phyloP scores from a whole-genome alignment of 2,888 invertebrate species.

The Salticus scenicus region DNA sequence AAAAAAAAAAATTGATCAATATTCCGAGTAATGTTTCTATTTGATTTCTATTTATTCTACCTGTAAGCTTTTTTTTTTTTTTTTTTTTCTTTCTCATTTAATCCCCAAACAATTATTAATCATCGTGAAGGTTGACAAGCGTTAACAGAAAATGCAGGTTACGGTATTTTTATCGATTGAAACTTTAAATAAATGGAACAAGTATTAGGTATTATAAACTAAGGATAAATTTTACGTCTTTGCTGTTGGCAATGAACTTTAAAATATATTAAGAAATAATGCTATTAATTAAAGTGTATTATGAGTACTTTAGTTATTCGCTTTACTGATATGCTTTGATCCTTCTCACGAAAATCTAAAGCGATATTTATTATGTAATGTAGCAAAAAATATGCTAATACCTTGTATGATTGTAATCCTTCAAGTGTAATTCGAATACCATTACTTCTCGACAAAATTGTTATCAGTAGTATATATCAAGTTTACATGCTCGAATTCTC shows the following conservation, averaged over 20 bases:
- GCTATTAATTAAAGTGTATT: background rate
- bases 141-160: too few species aligned
- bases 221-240: background rate
- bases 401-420: background rate
- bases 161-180: too few species aligned
- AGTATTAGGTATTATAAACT: too few species aligned
- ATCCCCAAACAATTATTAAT: too few species aligned
- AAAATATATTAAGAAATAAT: background rate
- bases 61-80: too few species aligned
- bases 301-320: background rate
- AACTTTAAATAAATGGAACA: too few species aligned
- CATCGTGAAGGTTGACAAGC: too few species aligned
- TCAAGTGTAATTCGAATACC: background rate
- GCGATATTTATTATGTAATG: background rate
- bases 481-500: background rate
- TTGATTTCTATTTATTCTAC: too few species aligned
- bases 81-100: too few species aligned
- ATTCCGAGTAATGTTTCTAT: too few species aligned
- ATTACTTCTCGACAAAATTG: background rate
- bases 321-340: background rate
- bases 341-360: background rate
- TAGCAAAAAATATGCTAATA: background rate
- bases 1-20: too few species aligned
- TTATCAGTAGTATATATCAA: background rate
- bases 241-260: background rate